Percentiles rank a stretch among this genome's conserved stretches.
Evolutionary conservation across 2,797 vertebrate species (phyloP).

Genomic region (Gallinago solitaria): DNA sequence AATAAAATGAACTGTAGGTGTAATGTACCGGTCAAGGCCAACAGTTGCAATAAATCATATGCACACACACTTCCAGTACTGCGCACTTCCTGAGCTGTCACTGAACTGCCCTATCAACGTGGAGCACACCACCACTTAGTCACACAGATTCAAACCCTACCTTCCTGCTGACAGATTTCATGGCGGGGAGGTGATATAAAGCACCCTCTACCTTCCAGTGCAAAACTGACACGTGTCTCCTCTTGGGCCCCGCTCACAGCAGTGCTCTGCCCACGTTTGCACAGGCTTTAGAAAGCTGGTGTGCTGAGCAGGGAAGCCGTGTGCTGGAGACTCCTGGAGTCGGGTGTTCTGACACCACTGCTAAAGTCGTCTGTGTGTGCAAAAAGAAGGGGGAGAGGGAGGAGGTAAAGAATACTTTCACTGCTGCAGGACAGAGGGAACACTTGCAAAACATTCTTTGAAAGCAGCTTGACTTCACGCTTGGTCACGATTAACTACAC

Average conservation of each 20-base stretch:
- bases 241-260: neutral
- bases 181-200: neutral
- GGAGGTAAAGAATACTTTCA: neutral
- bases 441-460: neutral
- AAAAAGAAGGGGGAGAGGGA: neutral
- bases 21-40: conserved; percentile 62
- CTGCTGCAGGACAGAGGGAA: neutral
- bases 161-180: neutral
- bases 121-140: neutral
- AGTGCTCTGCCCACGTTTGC: neutral
- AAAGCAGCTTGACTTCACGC: conserved; percentile 1
- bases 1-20: conserved; percentile 71
- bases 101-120: accelerated
- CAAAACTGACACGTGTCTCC: neutral
- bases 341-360: neutral
- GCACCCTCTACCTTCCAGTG: neutral
- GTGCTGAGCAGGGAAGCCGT: neutral
- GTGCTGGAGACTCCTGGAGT: neutral
- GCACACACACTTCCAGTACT: neutral
- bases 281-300: neutral
- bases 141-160: neutral
- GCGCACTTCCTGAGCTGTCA: neutral
- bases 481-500: neutral
- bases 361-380: neutral
- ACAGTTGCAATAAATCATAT: conserved; percentile 70